These are phyloP conservation scores for Scotopteryx bipunctaria DNA, from an alignment of 2,888 invertebrate species.

Conservation along the genomic window DNA sequence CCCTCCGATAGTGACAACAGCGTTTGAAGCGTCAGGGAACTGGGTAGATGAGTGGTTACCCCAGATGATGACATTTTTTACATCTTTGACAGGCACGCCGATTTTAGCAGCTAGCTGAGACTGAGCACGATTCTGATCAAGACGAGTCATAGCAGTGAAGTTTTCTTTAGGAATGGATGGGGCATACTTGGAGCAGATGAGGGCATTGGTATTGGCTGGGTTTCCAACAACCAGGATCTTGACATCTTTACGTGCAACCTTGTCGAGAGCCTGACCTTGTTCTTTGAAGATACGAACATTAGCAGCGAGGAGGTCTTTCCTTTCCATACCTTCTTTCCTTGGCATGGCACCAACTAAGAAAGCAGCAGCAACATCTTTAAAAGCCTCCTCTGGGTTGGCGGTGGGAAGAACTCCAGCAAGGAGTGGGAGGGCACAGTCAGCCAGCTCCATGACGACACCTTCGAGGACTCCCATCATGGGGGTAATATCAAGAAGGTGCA, in stretches of 20 bases:
- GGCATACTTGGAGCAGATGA: constrained; percentile 97
- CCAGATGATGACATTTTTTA: constrained; percentile 98
- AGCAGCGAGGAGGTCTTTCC: constrained; percentile 97
- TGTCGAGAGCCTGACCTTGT: constrained; percentile 97
- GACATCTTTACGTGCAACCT: constrained; percentile 94
- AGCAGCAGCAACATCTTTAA: constrained; percentile 97
- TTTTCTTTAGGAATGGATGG: constrained; percentile 98
- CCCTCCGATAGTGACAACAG: constrained; percentile 83
- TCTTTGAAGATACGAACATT: constrained; percentile 99
- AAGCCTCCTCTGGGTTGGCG: constrained; percentile 94
- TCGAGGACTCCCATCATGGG: constrained; percentile 98
- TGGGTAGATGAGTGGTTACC: constrained; percentile 99
- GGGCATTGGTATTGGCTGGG: constrained; percentile 99
- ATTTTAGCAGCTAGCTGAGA: constrained; percentile 92
- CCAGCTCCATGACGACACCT: constrained; percentile 98
- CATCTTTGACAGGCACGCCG: constrained; percentile 87
- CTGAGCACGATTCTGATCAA: constrained; percentile 98
- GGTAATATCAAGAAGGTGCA: constrained; percentile 97
- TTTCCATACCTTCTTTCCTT: constrained; percentile 97
- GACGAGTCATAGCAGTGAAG: constrained; percentile 98
- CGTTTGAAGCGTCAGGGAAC: constrained; percentile 95
- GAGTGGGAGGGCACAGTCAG: constrained; percentile 96
- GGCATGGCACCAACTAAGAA: constrained; percentile 99
- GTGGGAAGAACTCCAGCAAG: constrained; percentile 93
- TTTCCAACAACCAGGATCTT: constrained; percentile 99